Evolutionary conservation across 2,113 vertebrate genomes (phyloP).

Genomic region (cat (Felis catus)): F.catus_Fca126_mat1.0 CM031425.1:36076001-36076500

Average conservation of each 20-base stretch:
- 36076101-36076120: background rate
- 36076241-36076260: too few species aligned
- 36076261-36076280: too few species aligned
- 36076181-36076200: too few species aligned
- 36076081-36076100: background rate
- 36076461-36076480: background rate
- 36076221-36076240: too few species aligned
- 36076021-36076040: background rate
- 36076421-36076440: background rate
- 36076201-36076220: too few species aligned
- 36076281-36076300: too few species aligned
- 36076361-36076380: background rate
- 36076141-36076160: too few species aligned
- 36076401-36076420: background rate
- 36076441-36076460: background rate
- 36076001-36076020: background rate
- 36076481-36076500: background rate
- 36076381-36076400: background rate
- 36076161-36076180: too few species aligned
- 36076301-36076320: too few species aligned
- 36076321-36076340: too few species aligned
- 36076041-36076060: conserved; percentile 15
- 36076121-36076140: background rate
- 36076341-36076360: background rate
- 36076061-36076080: background rate